Conservation (phyloP, 1,140 invertebrate species). For the Neoseiulus cucumeris region DNA sequence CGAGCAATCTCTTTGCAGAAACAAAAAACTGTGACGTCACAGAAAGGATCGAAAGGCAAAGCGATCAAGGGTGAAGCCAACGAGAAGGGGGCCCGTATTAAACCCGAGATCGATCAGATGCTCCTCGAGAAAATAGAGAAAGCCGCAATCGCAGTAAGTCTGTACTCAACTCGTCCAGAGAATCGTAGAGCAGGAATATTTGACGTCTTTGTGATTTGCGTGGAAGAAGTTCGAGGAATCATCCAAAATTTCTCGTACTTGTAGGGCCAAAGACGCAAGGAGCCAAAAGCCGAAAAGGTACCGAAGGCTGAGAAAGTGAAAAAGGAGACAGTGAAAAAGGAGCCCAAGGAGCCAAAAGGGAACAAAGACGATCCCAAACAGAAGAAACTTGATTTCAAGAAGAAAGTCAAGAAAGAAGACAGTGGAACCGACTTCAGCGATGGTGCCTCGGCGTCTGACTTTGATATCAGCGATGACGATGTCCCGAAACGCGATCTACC, state of each 20-base stretch:
- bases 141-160: conserved; percentile 28
- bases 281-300: neutral
- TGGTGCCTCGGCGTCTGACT: conserved; percentile 13
- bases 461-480: neutral
- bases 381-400: neutral
- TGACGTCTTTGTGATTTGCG: no score
- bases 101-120: conserved; percentile 47
- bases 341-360: conserved; percentile 10
- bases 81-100: conserved; percentile 25
- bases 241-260: conserved; percentile 13
- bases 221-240: no score
- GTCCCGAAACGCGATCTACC: neutral
- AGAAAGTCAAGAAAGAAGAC: conserved; percentile 4
- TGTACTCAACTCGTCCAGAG: conserved; percentile 32
- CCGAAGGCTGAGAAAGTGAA: conserved; percentile 16
- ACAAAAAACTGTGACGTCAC: neutral
- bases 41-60: conserved; percentile 15
- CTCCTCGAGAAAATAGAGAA: conserved; percentile 54
- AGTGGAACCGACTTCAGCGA: conserved; percentile 17
- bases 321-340: neutral
- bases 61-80: conserved; percentile 12
- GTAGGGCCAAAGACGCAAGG: neutral
- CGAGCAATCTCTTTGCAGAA: neutral
- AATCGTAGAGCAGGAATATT: conserved; percentile 24
- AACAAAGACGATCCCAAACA: neutral